Evolutionary conservation across 1,140 invertebrate genomes (phyloP), one percentile per base, ranked within the genome.

Genomic region (Pteromalus puparum): DNA sequence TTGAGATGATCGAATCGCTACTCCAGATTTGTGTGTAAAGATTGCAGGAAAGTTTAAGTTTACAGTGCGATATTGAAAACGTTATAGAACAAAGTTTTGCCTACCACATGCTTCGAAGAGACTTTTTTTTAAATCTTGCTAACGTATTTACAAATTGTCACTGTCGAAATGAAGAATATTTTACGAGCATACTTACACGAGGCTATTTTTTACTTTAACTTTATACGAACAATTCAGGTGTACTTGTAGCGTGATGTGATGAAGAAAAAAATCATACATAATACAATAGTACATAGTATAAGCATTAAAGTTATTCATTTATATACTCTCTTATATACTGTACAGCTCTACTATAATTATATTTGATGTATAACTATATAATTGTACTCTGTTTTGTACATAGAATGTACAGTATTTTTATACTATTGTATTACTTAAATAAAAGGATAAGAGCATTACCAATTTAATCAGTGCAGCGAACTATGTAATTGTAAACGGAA

Each of bases 371-470:
- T 24, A 83, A 78, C 42, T 77, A 72, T 53, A 75, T 83, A 72
- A 77, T 77, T 77, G 21, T 83, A 77, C 18, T 68, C 77, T 67
- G n/a, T 72, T 78, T 83, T 67, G 24, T 70, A 48, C 73, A 77
- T 13, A 67, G 21, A 82, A 76, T 76, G 15, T 76, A 65, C 74
- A 77, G 9, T 26, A 78, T 72, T 34, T 34, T 34, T 24, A 78
- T 61, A 53, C 74, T 26, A 78, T 78, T 83, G 42, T 48, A 82
- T 82, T 82, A 42, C n/a, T 80, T 73, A 61, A 75, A 26, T 75
- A 21, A 75, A 75, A 75, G 34, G 15, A 75, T 26, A 75, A 75
- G 30, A 82, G n/a, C 21, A 65, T 24, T 61, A 82, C 24, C 12
- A 7, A 75, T 75, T 75, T 38, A 61, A 61, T 75, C 6, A 61